Conservation (phyloP, 2,113 vertebrate species). For the Azemiops feae region DNA sequence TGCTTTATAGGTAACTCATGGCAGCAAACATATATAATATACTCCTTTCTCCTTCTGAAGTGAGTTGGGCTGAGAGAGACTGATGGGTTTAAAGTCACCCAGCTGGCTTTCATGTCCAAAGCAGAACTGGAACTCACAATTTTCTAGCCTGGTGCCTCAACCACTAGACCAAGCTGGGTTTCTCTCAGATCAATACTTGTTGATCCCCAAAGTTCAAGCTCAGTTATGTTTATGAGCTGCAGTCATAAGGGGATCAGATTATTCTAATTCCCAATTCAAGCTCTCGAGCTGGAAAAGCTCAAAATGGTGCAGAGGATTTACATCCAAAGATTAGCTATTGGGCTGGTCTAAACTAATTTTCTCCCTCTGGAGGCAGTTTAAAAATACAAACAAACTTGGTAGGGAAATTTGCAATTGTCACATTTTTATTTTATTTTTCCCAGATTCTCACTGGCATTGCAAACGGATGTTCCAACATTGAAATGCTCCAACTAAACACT, state of each 20-base stretch:
- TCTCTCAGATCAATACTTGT: background rate
- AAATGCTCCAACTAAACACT: background rate
- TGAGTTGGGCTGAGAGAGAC: background rate
- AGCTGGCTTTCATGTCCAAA: background rate
- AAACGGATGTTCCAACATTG: background rate
- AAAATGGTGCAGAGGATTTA: background rate
- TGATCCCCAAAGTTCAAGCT: background rate
- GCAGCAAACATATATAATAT: background rate
- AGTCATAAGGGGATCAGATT: background rate
- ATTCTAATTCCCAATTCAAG: background rate
- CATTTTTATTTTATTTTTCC: background rate
- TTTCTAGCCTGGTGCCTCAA: background rate
- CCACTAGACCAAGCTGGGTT: background rate
- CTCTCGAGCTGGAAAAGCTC: background rate
- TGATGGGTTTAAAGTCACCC: background rate
- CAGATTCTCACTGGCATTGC: background rate
- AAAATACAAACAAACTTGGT: background rate
- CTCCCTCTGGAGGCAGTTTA: background rate
- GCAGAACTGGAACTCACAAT: background rate
- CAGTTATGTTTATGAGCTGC: background rate
- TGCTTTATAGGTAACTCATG: background rate
- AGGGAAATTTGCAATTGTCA: background rate
- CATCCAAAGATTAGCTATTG: background rate
- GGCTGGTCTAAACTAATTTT: background rate
- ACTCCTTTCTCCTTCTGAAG: background rate